These are phyloP conservation scores for Passer domesticus DNA, from an alignment of 2,113 vertebrate genomes.

Conservation along the genomic window DNA sequence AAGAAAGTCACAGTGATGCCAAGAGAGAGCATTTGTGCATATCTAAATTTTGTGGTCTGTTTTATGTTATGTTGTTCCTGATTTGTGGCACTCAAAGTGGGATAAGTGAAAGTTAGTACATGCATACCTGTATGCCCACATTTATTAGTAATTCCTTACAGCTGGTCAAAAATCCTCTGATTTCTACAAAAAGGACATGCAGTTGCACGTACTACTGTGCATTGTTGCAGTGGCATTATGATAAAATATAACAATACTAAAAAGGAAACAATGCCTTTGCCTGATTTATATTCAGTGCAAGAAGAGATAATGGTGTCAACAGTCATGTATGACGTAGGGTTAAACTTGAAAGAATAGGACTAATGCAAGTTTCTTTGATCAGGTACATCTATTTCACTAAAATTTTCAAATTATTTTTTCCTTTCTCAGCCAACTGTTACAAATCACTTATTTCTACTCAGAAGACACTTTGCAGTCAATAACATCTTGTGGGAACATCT, in stretches of 20 bases:
- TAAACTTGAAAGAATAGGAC: neutral
- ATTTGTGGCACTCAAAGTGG: neutral
- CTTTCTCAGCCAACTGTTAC: neutral
- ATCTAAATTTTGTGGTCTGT: neutral
- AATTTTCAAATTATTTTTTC: neutral
- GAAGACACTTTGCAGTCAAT: neutral
- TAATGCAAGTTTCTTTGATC: neutral
- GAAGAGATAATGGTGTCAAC: neutral
- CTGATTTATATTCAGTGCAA: neutral
- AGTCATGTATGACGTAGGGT: neutral
- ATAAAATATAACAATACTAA: neutral
- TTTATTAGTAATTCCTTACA: neutral
- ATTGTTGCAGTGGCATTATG: neutral
- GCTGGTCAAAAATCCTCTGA: neutral
- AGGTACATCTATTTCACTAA: neutral
- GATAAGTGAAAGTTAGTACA: neutral
- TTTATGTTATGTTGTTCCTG: neutral
- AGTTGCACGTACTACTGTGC: neutral
- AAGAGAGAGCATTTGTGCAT: neutral
- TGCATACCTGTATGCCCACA: accelerated
- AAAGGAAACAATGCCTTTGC: neutral
- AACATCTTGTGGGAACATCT: neutral
- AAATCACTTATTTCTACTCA: neutral
- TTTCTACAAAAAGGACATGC: neutral
- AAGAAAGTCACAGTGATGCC: neutral